Evolutionary conservation across 2,797 vertebrate genomes (phyloP).

Genomic region (Gallirallus australis): DNA sequence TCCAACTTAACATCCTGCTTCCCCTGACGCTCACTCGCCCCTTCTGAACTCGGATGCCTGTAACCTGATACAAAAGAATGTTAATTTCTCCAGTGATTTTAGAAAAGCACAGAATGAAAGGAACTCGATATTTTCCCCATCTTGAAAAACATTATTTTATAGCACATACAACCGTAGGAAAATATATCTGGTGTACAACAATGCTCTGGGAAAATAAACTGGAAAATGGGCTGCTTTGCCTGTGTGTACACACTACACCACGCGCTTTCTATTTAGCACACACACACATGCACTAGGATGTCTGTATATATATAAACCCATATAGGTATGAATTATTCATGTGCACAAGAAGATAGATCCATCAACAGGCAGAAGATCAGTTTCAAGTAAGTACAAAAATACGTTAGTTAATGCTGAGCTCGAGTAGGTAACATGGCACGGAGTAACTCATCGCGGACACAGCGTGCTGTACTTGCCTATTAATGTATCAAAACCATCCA

Average conservation of each 20-base stretch:
- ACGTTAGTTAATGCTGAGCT: neutral
- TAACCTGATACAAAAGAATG: constrained; percentile 31
- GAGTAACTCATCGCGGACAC: neutral
- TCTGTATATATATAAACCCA: neutral
- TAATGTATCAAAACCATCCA: fast-evolving
- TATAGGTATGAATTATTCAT: constrained; percentile 2
- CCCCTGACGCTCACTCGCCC: neutral
- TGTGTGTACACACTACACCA: neutral
- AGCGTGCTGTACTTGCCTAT: fast-evolving
- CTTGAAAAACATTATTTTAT: constrained; percentile 56
- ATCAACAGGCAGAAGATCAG: neutral
- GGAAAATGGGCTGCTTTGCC: neutral
- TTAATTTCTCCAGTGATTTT: constrained; percentile 54
- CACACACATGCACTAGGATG: no score
- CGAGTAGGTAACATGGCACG: neutral
- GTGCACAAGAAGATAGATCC: constrained; percentile 24
- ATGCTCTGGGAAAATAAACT: constrained; percentile 6
- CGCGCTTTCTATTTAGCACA: neutral
- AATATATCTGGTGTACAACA: constrained; percentile 11
- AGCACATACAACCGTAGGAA: neutral
- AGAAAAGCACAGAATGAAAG: constrained; percentile 5
- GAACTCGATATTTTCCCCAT: neutral
- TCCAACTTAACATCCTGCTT: constrained; percentile 23
- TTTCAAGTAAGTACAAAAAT: constrained; percentile 12
- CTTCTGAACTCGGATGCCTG: neutral